phyloP scores from a whole-genome alignment of 2,113 vertebrate genomes.

The Gambusia holbrooki region DNA sequence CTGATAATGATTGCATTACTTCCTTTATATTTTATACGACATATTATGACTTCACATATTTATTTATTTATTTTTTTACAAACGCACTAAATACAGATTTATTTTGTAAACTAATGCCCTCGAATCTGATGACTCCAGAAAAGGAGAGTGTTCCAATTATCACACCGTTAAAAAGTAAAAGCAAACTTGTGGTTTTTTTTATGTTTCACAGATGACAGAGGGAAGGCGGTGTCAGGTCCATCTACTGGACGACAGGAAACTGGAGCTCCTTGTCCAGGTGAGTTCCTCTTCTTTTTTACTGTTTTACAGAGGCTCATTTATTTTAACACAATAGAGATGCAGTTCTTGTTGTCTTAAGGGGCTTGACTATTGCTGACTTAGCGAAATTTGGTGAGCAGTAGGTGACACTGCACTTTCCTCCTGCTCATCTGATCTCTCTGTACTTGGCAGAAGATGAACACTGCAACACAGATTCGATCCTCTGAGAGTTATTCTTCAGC shows the following conservation, averaged over 20 bases:
- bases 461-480: neutral
- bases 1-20: no score
- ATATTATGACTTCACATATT: no score
- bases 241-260: slow-evolving; percentile 94
- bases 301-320: slow-evolving; percentile 29
- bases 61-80: no score
- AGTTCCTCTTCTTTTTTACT: slow-evolving; percentile 13
- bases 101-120: no score
- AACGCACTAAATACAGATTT: no score
- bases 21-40: no score
- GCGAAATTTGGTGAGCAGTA: slow-evolving; percentile 53
- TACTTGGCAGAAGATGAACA: slow-evolving; percentile 10
- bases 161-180: slow-evolving; percentile 6
- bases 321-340: slow-evolving; percentile 23
- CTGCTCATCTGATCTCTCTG: slow-evolving; percentile 57
- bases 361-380: slow-evolving; percentile 53
- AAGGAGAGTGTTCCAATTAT: no score
- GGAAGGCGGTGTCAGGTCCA: slow-evolving; percentile 97
- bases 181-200: slow-evolving; percentile 7
- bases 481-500: slow-evolving; percentile 7
- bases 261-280: slow-evolving; percentile 97
- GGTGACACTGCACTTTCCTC: slow-evolving; percentile 61
- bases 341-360: slow-evolving; percentile 18
- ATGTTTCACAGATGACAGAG: slow-evolving; percentile 89
- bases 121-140: no score